phyloP scores from a whole-genome alignment of 35 echinoderm and acorn worm genomes.

The Strongylocentrotus purpuratus region DNA sequence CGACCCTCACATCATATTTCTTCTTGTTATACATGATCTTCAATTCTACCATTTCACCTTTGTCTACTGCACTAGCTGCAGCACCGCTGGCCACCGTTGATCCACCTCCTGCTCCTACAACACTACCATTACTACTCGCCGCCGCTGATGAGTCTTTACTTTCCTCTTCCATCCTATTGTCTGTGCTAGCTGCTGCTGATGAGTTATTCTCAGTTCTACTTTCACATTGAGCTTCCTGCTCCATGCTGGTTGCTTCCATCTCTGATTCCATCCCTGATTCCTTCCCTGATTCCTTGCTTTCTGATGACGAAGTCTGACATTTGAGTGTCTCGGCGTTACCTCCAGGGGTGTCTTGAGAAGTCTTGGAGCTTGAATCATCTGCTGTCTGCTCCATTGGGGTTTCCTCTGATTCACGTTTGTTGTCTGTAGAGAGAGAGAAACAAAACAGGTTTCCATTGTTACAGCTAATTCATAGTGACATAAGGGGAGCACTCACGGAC shows the following conservation, averaged over 20 bases:
- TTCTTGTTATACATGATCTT: conserved; percentile 97
- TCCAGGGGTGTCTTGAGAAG: conserved; percentile 2
- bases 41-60: conserved; percentile 83
- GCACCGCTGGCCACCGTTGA: conserved; percentile 38
- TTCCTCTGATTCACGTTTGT: conserved; percentile 40
- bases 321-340: background rate
- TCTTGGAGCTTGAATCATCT: conserved; percentile 34
- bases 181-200: background rate
- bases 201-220: conserved; percentile 47
- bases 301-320: background rate
- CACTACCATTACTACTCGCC: conserved; percentile 33
- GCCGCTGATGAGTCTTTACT: background rate
- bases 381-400: too few relatives aligned
- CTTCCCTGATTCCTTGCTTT: background rate
- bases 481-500: too few relatives aligned
- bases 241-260: too few relatives aligned
- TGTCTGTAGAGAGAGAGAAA: background rate
- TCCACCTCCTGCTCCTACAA: background rate
- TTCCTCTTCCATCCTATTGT: background rate
- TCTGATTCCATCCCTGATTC: background rate
- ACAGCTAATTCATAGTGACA: background rate
- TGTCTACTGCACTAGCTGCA: background rate
- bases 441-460: background rate
- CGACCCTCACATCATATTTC: conserved; percentile 90
- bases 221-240: background rate